Conservation (phyloP, 2,113 vertebrate species). For the Archocentrus centrarchus region DNA sequence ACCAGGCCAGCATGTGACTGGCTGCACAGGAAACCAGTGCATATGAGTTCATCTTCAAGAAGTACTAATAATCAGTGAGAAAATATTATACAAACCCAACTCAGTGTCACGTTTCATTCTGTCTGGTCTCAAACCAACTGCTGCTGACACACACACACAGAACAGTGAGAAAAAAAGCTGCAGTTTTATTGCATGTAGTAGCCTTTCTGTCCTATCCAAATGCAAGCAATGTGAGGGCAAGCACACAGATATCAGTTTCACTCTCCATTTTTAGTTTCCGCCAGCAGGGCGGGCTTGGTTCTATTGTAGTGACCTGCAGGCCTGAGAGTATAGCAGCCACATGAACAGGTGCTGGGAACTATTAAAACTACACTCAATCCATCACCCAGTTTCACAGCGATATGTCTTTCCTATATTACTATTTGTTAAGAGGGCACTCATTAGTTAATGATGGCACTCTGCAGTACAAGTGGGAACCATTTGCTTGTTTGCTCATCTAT, state of each 20-base stretch:
- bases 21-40: neutral
- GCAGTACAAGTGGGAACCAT: neutral
- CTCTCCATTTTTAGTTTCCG: slow-evolving; percentile 73
- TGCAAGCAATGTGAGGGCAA: neutral
- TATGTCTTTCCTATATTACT: neutral
- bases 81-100: neutral
- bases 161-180: neutral
- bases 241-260: slow-evolving; percentile 43
- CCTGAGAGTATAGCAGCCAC: neutral
- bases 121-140: neutral
- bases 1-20: neutral
- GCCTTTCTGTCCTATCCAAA: neutral
- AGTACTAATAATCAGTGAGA: neutral
- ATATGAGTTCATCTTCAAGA: neutral
- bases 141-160: neutral
- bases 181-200: neutral
- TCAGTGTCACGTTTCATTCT: fast-evolving
- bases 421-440: neutral
- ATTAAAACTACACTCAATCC: slow-evolving; percentile 1
- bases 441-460: neutral
- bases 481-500: slow-evolving; percentile 11
- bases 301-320: slow-evolving; percentile 39
- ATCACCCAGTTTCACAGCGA: neutral
- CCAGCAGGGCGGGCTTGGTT: slow-evolving; percentile 27
- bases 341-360: slow-evolving; percentile 54